Percentiles rank a stretch among this genome's conserved stretches.
These are phyloP conservation scores for Dryobates pubescens DNA, from an alignment of 2,797 vertebrate genomes.

Conservation along the genomic window DNA sequence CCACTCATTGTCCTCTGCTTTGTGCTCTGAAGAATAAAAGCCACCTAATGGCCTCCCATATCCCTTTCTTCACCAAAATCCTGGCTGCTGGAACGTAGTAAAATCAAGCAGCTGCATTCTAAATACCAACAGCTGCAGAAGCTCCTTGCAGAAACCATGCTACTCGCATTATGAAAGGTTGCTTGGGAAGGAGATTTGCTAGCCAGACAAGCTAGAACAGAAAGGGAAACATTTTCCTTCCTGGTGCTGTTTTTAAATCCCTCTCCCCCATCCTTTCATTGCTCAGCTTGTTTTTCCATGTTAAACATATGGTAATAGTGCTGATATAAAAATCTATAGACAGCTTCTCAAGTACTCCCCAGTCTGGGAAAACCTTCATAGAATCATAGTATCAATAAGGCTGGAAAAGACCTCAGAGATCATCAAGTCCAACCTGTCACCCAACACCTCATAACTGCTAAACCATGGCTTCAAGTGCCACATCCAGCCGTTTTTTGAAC, in stretches of 20 bases:
- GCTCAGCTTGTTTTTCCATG: background rate
- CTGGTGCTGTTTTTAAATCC: background rate
- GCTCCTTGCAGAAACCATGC: background rate
- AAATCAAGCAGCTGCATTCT: conserved; percentile 55
- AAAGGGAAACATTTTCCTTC: conserved; percentile 6
- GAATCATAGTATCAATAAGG: too few relatives aligned
- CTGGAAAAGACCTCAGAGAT: too few relatives aligned
- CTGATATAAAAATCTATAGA: background rate
- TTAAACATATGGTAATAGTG: background rate
- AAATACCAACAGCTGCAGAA: conserved; percentile 58
- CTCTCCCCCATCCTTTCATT: background rate
- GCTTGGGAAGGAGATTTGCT: conserved; percentile 6
- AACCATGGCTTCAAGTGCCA: too few relatives aligned
- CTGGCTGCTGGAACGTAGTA: conserved; percentile 8
- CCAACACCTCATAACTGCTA: too few relatives aligned
- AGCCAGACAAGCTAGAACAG: background rate
- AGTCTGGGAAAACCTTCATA: background rate
- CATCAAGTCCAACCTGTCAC: too few relatives aligned
- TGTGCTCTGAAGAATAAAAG: background rate
- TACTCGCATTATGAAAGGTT: background rate
- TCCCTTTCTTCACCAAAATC: conserved; percentile 11
- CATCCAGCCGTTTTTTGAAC: too few relatives aligned
- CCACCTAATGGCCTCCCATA: conserved; percentile 31
- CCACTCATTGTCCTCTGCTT: background rate
- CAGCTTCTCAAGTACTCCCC: background rate